These are phyloP conservation scores for Caradrina clavipalpis DNA, from an alignment of 2,888 invertebrate genomes.

Conservation along the genomic window DNA sequence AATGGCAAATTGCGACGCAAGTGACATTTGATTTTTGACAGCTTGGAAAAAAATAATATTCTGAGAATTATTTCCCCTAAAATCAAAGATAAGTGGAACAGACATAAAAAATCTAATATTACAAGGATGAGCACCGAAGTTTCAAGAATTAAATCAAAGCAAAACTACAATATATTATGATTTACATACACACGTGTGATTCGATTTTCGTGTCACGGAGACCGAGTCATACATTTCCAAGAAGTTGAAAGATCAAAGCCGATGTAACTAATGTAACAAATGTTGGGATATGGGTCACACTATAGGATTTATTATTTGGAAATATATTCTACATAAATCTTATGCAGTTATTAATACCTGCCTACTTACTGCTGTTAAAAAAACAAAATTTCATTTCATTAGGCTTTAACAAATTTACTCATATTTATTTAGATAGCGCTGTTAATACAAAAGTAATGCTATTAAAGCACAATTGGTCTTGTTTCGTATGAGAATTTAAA, in stretches of 20 bases:
- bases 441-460: no score
- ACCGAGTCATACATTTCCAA: slow-evolving; percentile 31
- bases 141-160: slow-evolving; percentile 42
- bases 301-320: slow-evolving; percentile 30
- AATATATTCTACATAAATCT: slow-evolving; percentile 16
- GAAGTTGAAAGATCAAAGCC: slow-evolving; percentile 40
- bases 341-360: neutral
- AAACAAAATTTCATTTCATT: neutral
- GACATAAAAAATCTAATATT: slow-evolving; percentile 1
- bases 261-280: slow-evolving; percentile 33
- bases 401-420: no score
- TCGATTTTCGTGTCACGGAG: slow-evolving; percentile 32
- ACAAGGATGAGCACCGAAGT: slow-evolving; percentile 4
- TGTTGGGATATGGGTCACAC: slow-evolving; percentile 43
- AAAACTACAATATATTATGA: slow-evolving; percentile 18
- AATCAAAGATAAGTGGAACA: neutral
- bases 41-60: neutral
- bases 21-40: neutral
- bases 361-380: neutral
- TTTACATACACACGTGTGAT: slow-evolving; percentile 24
- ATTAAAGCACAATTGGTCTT: no score
- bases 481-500: no score
- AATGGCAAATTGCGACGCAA: neutral
- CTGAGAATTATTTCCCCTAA: neutral
- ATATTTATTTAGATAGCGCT: no score